Conservation (phyloP, 2,113 vertebrate species). For the Oryzias woworae region DNA sequence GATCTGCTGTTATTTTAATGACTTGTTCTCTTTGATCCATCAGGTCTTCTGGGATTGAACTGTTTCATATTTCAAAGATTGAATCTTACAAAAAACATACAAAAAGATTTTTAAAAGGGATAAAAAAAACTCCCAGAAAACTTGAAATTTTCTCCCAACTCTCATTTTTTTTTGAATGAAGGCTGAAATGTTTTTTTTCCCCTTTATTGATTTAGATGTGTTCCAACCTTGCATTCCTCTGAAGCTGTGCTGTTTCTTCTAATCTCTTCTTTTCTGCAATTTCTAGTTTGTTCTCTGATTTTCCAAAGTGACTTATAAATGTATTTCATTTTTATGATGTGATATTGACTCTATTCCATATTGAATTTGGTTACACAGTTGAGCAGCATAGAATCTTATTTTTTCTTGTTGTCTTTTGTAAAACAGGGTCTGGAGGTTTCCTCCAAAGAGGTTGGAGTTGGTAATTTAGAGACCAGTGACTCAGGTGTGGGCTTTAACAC, state of each 20-base stretch:
- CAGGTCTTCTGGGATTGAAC: conserved; percentile 52
- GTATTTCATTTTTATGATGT: conserved; percentile 21
- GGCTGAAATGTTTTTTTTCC: conserved; percentile 37
- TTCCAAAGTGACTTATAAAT: conserved; percentile 10
- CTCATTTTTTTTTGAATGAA: conserved; percentile 37
- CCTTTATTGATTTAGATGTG: conserved; percentile 37
- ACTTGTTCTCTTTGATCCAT: conserved; percentile 17
- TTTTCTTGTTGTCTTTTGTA: conserved; percentile 27
- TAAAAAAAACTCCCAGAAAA: conserved; percentile 55
- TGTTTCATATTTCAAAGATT: neutral
- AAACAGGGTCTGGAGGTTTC: conserved; percentile 79
- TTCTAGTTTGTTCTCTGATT: conserved; percentile 14
- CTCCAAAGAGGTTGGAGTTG: conserved; percentile 75
- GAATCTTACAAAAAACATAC: neutral
- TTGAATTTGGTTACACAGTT: neutral
- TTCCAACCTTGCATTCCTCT: conserved; percentile 32
- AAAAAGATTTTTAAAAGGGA: conserved; percentile 2
- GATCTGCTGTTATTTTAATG: conserved; percentile 41
- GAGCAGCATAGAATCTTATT: neutral
- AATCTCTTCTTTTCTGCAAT: conserved; percentile 27
- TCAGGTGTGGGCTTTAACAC: conserved; percentile 82
- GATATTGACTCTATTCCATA: neutral
- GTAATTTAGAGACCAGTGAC: conserved; percentile 79
- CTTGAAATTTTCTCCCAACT: conserved; percentile 42
- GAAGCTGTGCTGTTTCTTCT: conserved; percentile 21